Conservation (phyloP, 2,888 invertebrate genomes). For the Temnothorax rugatulus region DNA sequence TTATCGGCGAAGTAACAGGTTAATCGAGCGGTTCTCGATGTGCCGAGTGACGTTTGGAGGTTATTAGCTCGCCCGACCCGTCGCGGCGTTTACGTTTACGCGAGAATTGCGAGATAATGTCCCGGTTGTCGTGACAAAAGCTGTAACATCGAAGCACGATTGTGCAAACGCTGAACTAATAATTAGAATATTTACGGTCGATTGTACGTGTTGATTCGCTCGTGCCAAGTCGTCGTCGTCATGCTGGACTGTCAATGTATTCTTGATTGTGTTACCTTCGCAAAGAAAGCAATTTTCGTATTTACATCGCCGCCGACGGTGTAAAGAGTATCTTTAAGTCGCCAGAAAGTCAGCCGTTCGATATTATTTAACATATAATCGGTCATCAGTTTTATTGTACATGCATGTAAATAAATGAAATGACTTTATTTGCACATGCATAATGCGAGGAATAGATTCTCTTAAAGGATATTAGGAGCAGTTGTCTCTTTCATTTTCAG, state of each 20-base stretch:
- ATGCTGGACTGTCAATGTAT: background rate
- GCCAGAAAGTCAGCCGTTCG: background rate
- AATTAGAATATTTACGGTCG: background rate
- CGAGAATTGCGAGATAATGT: background rate
- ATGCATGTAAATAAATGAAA: background rate
- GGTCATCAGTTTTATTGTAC: background rate
- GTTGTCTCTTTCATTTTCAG: constrained; percentile 48
- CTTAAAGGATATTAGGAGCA: background rate
- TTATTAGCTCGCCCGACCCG: constrained; percentile 56
- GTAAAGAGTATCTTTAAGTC: background rate
- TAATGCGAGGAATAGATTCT: background rate
- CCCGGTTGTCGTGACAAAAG: background rate
- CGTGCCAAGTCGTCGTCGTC: background rate
- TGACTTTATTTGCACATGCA: background rate
- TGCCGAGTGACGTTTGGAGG: constrained; percentile 51
- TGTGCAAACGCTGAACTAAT: background rate
- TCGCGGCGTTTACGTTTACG: constrained; percentile 31
- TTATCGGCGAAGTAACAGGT: background rate
- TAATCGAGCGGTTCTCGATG: background rate
- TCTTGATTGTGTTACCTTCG: background rate
- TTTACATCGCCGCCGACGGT: background rate
- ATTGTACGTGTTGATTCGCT: background rate
- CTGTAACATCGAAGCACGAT: background rate
- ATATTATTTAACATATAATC: background rate
- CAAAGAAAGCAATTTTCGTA: background rate